phyloP scores from a whole-genome alignment of 2,797 vertebrate species.

The Sebastes steindachneri region DNA sequence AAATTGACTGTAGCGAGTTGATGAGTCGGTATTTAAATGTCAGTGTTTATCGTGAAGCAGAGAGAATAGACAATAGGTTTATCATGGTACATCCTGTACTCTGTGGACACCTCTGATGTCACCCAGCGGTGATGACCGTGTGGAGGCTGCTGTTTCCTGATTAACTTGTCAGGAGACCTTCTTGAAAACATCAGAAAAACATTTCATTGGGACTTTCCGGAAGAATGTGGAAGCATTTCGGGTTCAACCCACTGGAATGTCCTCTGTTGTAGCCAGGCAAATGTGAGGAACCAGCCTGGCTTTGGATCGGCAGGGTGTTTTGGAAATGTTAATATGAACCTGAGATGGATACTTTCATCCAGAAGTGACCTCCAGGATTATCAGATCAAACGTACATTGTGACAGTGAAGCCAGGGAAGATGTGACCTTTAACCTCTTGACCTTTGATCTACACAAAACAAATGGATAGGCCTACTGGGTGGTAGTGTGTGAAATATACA shows the following conservation, averaged over 20 bases:
- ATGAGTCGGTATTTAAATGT: conserved; percentile 1
- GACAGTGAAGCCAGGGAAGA: not conserved
- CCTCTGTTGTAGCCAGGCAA: conserved; percentile 9
- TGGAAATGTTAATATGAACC: not conserved
- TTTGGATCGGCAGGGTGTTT: not conserved
- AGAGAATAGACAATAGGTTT: not conserved
- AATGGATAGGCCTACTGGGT: not conserved
- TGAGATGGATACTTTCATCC: not conserved
- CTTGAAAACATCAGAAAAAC: conserved; percentile 25
- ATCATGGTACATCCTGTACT: not conserved
- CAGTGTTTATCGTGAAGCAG: not conserved
- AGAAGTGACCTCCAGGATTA: not conserved
- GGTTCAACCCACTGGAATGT: conserved; percentile 58
- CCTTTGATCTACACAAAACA: conserved; percentile 9
- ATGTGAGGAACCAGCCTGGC: not conserved
- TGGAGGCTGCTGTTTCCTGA: conserved; percentile 8
- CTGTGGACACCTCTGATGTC: not conserved
- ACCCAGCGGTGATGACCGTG: not conserved
- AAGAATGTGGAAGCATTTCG: conserved; percentile 39
- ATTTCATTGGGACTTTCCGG: conserved; percentile 51
- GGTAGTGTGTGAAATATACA: not conserved
- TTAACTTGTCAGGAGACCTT: conserved; percentile 5
- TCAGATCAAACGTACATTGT: not conserved
- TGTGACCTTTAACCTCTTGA: conserved; percentile 14
- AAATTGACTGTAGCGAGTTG: not conserved